Percentiles rank a stretch among this genome's conserved stretches.
phyloP scores from a whole-genome alignment of 1,140 invertebrate genomes.

The Drosophila arizonae region DNA sequence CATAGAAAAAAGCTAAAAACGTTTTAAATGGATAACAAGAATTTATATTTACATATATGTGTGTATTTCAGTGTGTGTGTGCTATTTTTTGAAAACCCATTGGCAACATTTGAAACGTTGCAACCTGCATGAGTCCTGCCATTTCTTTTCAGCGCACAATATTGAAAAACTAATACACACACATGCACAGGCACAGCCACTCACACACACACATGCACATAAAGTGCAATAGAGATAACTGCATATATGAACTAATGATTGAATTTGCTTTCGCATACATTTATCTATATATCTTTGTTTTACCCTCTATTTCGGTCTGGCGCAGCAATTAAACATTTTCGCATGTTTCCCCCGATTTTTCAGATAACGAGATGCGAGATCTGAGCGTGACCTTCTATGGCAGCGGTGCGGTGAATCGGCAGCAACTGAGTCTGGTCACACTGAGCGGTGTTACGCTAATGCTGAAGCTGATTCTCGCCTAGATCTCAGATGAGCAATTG shows the following conservation, averaged over 20 bases:
- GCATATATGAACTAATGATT: constrained; percentile 22
- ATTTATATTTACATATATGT: background rate
- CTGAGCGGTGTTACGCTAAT: constrained; percentile 58
- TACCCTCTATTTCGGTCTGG: too few relatives aligned
- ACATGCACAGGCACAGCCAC: too few relatives aligned
- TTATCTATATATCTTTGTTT: background rate
- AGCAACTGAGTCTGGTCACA: constrained; percentile 63
- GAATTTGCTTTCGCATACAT: constrained; percentile 10
- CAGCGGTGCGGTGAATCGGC: constrained; percentile 66
- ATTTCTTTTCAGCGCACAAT: constrained; percentile 20
- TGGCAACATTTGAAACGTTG: constrained; percentile 23
- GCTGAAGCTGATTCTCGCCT: constrained; percentile 61
- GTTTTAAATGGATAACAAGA: constrained; percentile 40
- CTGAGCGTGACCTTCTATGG: constrained; percentile 83
- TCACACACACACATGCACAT: too few relatives aligned
- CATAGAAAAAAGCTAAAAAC: constrained; percentile 1
- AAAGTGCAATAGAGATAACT: background rate
- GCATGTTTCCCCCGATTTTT: constrained; percentile 29
- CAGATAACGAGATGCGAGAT: constrained; percentile 81
- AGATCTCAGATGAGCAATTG: constrained; percentile 19
- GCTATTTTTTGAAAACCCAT: constrained; percentile 23
- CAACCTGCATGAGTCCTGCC: constrained; percentile 44
- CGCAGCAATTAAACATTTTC: constrained; percentile 26
- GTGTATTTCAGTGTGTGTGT: constrained; percentile 1
- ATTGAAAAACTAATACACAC: constrained; percentile 13